Percentiles rank a stretch among this genome's conserved stretches.
Conservation (phyloP, 2,797 vertebrate genomes). For the Taeniopygia guttata region DNA sequence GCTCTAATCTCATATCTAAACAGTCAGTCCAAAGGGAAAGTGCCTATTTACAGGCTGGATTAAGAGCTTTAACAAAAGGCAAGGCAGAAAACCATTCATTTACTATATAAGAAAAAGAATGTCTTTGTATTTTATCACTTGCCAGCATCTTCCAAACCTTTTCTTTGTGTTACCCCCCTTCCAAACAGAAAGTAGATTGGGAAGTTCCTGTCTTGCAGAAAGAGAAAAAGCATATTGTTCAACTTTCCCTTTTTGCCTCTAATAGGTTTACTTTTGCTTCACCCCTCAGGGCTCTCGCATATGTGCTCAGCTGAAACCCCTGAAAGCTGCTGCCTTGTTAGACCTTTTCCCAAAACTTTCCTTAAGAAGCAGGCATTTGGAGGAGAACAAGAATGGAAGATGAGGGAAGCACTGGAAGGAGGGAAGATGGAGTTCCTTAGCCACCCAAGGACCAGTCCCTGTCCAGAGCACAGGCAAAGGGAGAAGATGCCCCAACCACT, state of each 20-base stretch:
- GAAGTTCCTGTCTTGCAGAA: not conserved
- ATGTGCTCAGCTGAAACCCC: not conserved
- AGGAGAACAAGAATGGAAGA: not conserved
- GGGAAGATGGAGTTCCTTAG: not conserved
- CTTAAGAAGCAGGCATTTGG: not conserved
- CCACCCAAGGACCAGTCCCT: not conserved
- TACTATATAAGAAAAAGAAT: conserved; percentile 5
- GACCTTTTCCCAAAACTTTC: not conserved
- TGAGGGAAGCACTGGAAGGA: not conserved
- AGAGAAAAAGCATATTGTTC: not conserved
- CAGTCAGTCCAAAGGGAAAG: conserved; percentile 46
- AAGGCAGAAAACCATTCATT: conserved; percentile 34
- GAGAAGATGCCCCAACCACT: not conserved
- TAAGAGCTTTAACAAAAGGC: conserved; percentile 52
- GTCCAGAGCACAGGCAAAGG: not conserved
- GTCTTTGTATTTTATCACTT: conserved; percentile 32
- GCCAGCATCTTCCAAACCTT: not conserved
- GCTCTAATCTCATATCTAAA: conserved; percentile 42
- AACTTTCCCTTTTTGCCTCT: not conserved
- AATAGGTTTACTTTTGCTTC: conserved; percentile 22
- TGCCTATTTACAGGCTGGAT: conserved; percentile 55
- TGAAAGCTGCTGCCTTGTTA: not conserved
- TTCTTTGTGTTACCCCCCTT: not conserved
- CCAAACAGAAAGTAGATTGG: not conserved
- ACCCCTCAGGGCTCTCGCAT: not conserved